phyloP scores from a whole-genome alignment of 1,140 invertebrate genomes.

The Eriocheir sinensis region DNA sequence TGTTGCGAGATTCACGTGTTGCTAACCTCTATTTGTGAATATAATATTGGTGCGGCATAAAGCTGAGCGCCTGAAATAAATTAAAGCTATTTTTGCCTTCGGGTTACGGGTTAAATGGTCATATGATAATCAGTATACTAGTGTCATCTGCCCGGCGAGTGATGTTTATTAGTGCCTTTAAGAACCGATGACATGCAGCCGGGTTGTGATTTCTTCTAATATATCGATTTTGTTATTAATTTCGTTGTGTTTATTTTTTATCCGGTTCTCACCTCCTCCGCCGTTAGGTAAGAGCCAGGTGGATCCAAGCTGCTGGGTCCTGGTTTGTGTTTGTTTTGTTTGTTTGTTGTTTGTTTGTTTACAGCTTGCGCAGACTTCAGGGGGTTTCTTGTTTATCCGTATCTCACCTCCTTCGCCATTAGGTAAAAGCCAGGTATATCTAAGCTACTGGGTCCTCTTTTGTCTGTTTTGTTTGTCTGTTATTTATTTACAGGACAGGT shows the following conservation, averaged over 20 bases:
- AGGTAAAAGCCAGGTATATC: no score
- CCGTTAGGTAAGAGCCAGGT: neutral
- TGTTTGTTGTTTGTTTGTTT: no score
- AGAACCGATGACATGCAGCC: conserved; percentile 16
- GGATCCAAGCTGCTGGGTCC: no score
- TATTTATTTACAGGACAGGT: no score
- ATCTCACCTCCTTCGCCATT: no score
- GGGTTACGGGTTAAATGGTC: conserved; percentile 42
- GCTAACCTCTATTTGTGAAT: conserved; percentile 38
- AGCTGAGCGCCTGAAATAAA: conserved; percentile 53
- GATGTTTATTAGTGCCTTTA: conserved; percentile 41
- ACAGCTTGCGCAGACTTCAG: no score
- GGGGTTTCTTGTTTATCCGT: no score
- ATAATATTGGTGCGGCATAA: conserved; percentile 54
- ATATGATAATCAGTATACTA: conserved; percentile 50
- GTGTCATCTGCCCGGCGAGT: conserved; percentile 1
- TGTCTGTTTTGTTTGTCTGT: no score
- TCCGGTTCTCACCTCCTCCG: neutral
- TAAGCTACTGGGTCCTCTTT: no score
- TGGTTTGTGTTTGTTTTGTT: no score
- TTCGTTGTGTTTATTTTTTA: neutral
- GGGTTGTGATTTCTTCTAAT: neutral
- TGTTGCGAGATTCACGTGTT: conserved; percentile 14
- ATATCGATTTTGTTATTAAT: neutral
- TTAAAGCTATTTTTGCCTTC: conserved; percentile 46